Conservation (phyloP, 2,113 vertebrate species). For the Bubo bubo region DNA sequence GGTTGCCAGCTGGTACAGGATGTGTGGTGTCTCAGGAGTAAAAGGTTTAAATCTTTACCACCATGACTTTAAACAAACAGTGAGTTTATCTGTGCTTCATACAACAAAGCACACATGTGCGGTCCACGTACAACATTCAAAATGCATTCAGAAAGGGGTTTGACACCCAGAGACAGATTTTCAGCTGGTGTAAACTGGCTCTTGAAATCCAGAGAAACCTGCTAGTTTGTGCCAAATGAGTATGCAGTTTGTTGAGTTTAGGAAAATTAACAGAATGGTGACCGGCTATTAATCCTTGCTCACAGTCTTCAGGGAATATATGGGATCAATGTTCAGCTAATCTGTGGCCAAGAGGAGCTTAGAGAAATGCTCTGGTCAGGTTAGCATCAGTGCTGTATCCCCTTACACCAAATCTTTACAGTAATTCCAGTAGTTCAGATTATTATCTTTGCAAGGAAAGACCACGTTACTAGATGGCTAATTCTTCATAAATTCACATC, state of each 20-base stretch:
- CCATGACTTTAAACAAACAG: background rate
- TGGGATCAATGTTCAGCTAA: background rate
- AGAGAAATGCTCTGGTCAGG: rapidly evolving
- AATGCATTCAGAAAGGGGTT: rapidly evolving
- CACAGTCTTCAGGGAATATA: background rate
- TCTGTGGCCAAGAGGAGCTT: background rate
- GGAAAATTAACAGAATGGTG: background rate
- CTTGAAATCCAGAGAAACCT: background rate
- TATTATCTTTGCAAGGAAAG: background rate
- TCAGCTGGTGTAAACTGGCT: background rate
- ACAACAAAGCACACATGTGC: rapidly evolving
- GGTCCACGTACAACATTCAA: background rate
- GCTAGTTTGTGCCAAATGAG: background rate
- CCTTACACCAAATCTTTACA: background rate
- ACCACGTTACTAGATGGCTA: background rate
- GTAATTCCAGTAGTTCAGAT: background rate
- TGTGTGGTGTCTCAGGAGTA: background rate
- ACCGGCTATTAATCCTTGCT: background rate
- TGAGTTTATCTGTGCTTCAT: background rate
- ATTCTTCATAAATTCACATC: background rate
- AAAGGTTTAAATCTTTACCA: background rate
- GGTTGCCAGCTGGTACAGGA: background rate
- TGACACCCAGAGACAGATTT: background rate
- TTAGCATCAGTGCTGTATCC: background rate
- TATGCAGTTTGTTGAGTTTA: background rate